Evolutionary conservation across 2,797 vertebrate species (phyloP).

Genomic region (Pangasius macronema): DNA sequence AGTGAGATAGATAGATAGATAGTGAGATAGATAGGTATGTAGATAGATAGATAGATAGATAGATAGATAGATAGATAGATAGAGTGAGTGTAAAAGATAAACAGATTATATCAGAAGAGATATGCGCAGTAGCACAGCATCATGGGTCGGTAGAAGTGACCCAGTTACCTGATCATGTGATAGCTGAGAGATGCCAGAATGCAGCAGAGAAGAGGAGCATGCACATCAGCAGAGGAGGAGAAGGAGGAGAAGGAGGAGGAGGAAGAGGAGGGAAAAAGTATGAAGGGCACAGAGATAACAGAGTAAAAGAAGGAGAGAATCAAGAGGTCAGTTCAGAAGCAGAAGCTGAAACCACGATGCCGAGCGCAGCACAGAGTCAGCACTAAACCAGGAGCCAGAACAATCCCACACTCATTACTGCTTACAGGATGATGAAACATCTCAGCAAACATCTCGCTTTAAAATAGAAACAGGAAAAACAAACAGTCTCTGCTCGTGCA

Average conservation of each 20-base stretch:
- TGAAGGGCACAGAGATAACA: conserved; percentile 77
- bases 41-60: neutral
- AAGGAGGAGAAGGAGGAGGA: conserved; percentile 78
- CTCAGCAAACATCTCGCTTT: no score
- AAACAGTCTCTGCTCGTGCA: neutral
- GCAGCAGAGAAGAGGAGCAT: conserved; percentile 94
- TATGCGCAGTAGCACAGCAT: conserved; percentile 53
- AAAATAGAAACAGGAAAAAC: neutral
- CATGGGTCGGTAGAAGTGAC: conserved; percentile 70
- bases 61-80: neutral
- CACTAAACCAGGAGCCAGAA: neutral
- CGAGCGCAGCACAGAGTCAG: conserved; percentile 56
- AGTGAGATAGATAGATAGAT: neutral
- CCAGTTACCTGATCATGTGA: conserved; percentile 99
- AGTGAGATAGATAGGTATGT: no score
- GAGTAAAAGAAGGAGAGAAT: conserved; percentile 70
- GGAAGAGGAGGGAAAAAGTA: conserved; percentile 76
- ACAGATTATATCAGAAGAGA: conserved; percentile 1
- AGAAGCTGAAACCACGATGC: conserved; percentile 61
- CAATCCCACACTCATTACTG: neutral
- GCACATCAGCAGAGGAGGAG: conserved; percentile 79
- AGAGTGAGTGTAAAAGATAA: neutral
- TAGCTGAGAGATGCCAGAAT: conserved; percentile 99
- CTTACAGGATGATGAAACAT: neutral
- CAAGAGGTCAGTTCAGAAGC: conserved; percentile 72